Conservation (phyloP, 2,113 vertebrate genomes). For the Chaetodon auriga region DNA sequence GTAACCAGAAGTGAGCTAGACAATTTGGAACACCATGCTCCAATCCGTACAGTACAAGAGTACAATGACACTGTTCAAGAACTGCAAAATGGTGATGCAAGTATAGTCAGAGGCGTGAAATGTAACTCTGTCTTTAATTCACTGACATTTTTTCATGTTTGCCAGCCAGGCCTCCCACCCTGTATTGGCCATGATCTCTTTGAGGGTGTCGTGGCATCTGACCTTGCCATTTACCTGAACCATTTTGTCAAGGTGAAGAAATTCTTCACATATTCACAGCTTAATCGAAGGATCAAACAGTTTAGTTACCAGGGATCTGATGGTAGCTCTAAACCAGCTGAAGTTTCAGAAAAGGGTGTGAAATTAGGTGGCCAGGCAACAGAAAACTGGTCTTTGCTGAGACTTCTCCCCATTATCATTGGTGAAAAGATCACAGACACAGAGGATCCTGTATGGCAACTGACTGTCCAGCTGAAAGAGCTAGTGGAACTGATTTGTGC, state of each 20-base stretch:
- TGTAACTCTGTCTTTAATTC: neutral
- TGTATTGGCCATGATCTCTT: neutral
- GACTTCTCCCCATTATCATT: neutral
- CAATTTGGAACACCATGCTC: neutral
- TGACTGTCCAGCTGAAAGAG: neutral
- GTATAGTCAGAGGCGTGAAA: neutral
- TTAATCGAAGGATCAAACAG: neutral
- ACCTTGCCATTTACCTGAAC: too few species aligned
- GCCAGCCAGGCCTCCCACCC: neutral
- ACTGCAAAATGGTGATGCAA: neutral
- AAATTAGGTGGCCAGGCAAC: neutral
- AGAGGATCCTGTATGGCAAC: neutral
- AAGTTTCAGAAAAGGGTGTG: neutral
- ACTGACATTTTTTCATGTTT: neutral
- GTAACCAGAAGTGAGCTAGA: neutral
- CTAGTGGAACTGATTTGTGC: neutral
- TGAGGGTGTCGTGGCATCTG: neutral
- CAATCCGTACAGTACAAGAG: neutral
- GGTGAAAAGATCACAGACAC: neutral
- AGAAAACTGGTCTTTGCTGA: neutral
- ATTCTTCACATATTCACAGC: neutral
- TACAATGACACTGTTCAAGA: neutral
- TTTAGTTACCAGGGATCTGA: neutral
- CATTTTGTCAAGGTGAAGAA: too few species aligned
- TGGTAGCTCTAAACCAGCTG: neutral